A percentile compares a stretch with the other conserved stretches of the same genome.
Evolutionary conservation across 2,888 invertebrate genomes (phyloP).

Genomic region (Leptinotarsa tumamoca): DNA sequence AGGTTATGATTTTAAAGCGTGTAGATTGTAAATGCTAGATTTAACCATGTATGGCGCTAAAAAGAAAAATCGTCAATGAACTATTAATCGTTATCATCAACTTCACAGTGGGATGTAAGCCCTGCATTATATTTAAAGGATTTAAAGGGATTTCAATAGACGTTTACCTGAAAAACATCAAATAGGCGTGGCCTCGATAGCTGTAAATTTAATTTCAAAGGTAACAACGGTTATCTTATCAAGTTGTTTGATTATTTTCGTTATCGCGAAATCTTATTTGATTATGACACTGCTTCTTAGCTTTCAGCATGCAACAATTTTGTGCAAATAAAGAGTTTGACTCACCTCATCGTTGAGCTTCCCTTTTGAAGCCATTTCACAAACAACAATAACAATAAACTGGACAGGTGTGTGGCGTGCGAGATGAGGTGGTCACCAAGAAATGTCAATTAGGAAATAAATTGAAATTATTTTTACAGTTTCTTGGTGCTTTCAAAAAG

Average conservation of each 20-base stretch:
- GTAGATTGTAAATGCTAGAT: not conserved
- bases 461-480: not conserved
- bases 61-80: not conserved
- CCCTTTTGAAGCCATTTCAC: constrained; percentile 61
- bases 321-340: constrained; percentile 39
- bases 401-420: constrained; percentile 33
- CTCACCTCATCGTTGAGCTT: constrained; percentile 65
- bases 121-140: not conserved
- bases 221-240: constrained; percentile 46
- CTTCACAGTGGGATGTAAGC: not conserved
- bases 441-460: constrained; percentile 24
- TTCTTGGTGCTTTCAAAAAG: not conserved
- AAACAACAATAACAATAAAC: constrained; percentile 38
- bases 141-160: constrained; percentile 10
- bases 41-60: too few relatives aligned
- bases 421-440: constrained; percentile 23
- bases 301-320: constrained; percentile 34
- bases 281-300: constrained; percentile 40
- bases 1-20: constrained; percentile 4
- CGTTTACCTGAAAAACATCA: constrained; percentile 46
- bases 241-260: constrained; percentile 25
- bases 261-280: constrained; percentile 11
- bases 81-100: not conserved
- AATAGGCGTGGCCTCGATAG: constrained; percentile 63
- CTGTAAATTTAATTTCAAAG: constrained; percentile 43